Evolutionary conservation across 2,113 vertebrate genomes (phyloP), one percentile per base, ranked within the genome.

Genomic region (Stercorarius parasiticus): DNA sequence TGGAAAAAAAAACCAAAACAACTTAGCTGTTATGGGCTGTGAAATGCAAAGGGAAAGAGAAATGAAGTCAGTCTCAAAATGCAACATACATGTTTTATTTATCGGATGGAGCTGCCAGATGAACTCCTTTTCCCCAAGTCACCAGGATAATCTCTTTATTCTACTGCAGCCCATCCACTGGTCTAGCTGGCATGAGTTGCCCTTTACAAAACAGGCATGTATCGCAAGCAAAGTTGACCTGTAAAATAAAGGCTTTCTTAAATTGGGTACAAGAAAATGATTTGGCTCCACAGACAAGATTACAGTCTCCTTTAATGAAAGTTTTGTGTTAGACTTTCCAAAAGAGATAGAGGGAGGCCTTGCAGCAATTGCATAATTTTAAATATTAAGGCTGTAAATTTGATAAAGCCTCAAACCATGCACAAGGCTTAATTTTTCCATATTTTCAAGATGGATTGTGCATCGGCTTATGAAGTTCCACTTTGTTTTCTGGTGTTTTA

Each of bases 321-420:
- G 66, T 95, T 95, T 93, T 92, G 66, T 89, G 64, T 95, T 65
- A 88, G 82, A 40, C n/a, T 97, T 92, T 92, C 32, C 55, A 42
- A 83, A 93, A 95, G 69, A 82, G 85, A 88, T 36, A 92, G 91
- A 96, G 82, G 74, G 86, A 96, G 49, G 88, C 89, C 96, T 97
- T 79, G 67, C 45, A 96, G 97, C 95, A 84, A 85, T 67, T 94
- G 92, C 89, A 96, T 97, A 94, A 92, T 96, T 97, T 97, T 91
- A 96, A 95, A 95, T 96, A 97, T 91, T 96, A 90, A 96, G 91
- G 71, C 70, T 93, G 47, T 91, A 93, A 93, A 94, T 96, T 95
- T 86, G 53, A 96, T 94, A 67, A 92, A 89, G 82, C 95, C 92
- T 95, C 89, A 95, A 97, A 94, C 80, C 70, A 96, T 85, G 67